phyloP scores from a whole-genome alignment of 2,797 vertebrate species.

The Silurus aristotelis region DNA sequence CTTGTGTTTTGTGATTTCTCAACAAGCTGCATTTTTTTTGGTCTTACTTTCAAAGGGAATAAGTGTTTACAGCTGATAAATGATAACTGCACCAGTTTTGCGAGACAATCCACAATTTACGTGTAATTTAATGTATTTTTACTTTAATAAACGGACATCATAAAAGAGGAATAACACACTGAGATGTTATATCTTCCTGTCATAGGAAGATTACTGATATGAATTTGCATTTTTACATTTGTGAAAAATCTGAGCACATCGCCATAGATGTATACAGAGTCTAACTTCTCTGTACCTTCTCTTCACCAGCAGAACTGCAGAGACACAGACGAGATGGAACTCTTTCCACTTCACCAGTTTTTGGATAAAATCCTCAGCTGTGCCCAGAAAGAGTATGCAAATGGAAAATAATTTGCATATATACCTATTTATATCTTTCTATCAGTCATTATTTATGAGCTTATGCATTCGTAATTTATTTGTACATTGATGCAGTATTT shows the following conservation, averaged over 20 bases:
- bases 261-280: too few relatives aligned
- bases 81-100: background rate
- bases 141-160: background rate
- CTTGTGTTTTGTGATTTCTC: background rate
- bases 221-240: background rate
- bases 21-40: background rate
- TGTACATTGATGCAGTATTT: background rate
- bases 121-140: background rate
- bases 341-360: background rate
- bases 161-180: background rate
- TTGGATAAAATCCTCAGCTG: background rate
- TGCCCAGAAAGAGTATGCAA: background rate
- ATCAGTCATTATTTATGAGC: slow-evolving; percentile 13
- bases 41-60: too few relatives aligned
- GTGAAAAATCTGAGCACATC: background rate
- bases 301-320: background rate
- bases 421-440: background rate
- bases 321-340: too few relatives aligned
- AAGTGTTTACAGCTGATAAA: background rate
- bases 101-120: background rate
- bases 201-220: too few relatives aligned
- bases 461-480: background rate
- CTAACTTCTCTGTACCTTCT: background rate
- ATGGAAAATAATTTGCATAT: background rate
- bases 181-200: background rate